phyloP scores from a whole-genome alignment of 64 coral and sea anemone genomes.

The Porites australiensis region DNA sequence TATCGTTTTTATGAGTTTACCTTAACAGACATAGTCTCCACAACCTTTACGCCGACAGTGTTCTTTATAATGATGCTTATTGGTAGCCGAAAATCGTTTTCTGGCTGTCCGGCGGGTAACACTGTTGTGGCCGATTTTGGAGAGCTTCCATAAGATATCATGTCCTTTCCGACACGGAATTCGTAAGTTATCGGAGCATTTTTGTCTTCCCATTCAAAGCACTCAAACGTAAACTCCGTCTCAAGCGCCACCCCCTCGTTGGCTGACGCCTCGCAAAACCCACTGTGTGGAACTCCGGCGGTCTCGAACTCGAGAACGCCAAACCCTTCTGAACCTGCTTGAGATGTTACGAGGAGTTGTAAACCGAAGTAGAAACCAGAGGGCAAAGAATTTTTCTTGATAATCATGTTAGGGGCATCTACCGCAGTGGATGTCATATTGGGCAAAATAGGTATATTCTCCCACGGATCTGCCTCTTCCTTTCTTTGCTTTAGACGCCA shows the following conservation, averaged over 20 bases:
- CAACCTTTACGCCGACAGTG: background rate
- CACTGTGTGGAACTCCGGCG: background rate
- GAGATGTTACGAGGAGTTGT: background rate
- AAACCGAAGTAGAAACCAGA: background rate
- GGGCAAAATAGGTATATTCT: background rate
- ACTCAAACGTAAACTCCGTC: slow-evolving; percentile 14
- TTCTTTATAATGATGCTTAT: slow-evolving; percentile 26
- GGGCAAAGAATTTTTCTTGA: background rate
- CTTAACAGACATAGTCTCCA: slow-evolving; percentile 11
- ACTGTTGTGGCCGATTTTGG: background rate
- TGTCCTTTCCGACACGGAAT: slow-evolving; percentile 1
- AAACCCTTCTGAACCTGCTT: background rate
- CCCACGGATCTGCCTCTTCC: background rate
- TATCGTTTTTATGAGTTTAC: background rate
- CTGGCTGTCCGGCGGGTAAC: background rate
- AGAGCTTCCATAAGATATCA: slow-evolving; percentile 31
- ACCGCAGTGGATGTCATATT: slow-evolving; percentile 25
- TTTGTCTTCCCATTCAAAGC: slow-evolving; percentile 37
- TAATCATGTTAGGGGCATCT: slow-evolving; percentile 13
- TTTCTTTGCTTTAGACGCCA: background rate
- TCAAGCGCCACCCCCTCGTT: background rate
- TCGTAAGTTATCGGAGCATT: slow-evolving; percentile 17
- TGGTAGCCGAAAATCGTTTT: background rate
- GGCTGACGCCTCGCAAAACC: background rate
- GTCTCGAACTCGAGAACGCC: slow-evolving; percentile 21